Base-by-base conservation (phyloP, 2,888 invertebrate species). In the Bimastos eiseni region DNA sequence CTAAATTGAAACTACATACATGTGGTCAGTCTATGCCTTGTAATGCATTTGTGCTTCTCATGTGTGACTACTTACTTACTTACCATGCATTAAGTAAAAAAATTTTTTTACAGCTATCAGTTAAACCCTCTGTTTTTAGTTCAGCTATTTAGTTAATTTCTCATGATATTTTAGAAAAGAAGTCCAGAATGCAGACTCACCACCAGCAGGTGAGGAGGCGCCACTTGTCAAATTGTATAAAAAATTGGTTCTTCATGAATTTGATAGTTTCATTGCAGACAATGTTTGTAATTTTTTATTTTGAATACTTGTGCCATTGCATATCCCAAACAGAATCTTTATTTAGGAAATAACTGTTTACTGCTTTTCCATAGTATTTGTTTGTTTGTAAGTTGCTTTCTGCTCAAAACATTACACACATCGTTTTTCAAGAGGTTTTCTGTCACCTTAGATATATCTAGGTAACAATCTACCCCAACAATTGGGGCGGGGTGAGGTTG, bases 131-230 rank as follows among this genome's bases (percentile, higher is more conserved):
- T n/a, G n/a, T n/a, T n/a, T n/a, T n/a, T n/a, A n/a, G n/a, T n/a
- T 49, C 15, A 49, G 49, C 41, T 49, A 21, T 49, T 55, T 55
- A 4, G 55, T 55, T 30, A 44, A 70, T 70, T 70, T 70, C 8
- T 70, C 13, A n/a, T 70, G n/a, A 70, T 70, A 70, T 70, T 70
- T 70, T 70, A 70, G 70, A 70, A 70, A n/a, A 70, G 70, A 70
- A 70, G n/a, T 3, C n/a, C 70, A 70, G 70, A 70, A 70, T 70
- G 70, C 70, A n/a, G 70, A 70, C 30, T n/a, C 70, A 70, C n/a
- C 70, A n/a, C 30, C 55, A 11, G 70, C 70, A 70, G 70, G 70
- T 70, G 11, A n/a, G n/a, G n/a, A n/a, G n/a, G 70, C 70, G 30
- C 70, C 49, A 70, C 11, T 8, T 70, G 30, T 70, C n/a, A n/a